phyloP scores from a whole-genome alignment of 1,140 invertebrate genomes.

The Drosophila sechellia region DNA sequence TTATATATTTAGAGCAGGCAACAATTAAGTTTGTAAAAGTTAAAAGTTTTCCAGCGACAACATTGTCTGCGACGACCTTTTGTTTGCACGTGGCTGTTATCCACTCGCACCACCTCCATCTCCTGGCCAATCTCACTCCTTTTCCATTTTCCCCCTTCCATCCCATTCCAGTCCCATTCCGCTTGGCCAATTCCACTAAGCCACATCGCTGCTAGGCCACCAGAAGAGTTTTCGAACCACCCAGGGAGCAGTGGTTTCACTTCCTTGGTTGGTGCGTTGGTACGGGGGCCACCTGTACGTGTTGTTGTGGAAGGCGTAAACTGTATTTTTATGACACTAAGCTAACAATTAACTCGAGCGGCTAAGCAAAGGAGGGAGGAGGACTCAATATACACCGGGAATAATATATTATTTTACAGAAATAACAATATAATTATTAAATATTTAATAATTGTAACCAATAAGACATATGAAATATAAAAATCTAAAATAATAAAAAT shows the following conservation, averaged over 20 bases:
- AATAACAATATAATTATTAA: neutral
- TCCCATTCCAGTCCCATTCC: conserved; percentile 14
- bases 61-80: conserved; percentile 74
- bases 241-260: neutral
- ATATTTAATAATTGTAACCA: too few species aligned
- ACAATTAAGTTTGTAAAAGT: conserved; percentile 80
- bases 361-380: conserved; percentile 13
- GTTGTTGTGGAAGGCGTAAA: conserved; percentile 75
- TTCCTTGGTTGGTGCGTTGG: conserved; percentile 9
- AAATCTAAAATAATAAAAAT: neutral
- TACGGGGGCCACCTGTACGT: conserved; percentile 35
- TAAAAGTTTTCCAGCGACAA: conserved; percentile 78
- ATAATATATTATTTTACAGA: neutral
- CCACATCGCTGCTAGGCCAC: conserved; percentile 45
- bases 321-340: conserved; percentile 80
- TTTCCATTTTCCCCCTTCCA: neutral
- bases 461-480: neutral
- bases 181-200: conserved; percentile 26
- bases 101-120: neutral
- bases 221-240: neutral
- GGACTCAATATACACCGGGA: neutral
- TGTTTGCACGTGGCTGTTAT: conserved; percentile 65
- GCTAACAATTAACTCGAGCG: conserved; percentile 70
- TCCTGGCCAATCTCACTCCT: neutral
- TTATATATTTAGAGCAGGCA: conserved; percentile 63